Evolutionary conservation across 2,113 vertebrate species (phyloP).

Genomic region (Atrichornis clamosus): DNA sequence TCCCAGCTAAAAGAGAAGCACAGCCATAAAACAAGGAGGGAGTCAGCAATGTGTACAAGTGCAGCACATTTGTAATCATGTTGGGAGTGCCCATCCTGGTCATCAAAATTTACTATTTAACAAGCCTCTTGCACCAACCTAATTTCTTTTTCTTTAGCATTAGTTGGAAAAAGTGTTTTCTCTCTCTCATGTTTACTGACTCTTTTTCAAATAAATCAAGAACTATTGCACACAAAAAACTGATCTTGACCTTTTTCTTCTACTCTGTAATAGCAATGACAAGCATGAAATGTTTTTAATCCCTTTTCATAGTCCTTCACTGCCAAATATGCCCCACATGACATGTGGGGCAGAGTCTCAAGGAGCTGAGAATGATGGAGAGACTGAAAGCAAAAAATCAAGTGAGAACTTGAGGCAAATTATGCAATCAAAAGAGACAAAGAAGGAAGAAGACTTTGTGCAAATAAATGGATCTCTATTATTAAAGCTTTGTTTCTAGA

Average conservation of each 20-base stretch:
- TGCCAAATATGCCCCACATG: not conserved
- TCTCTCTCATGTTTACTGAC: not conserved
- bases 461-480: not conserved
- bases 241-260: not conserved
- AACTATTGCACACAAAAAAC: not conserved
- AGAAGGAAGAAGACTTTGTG: not conserved
- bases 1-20: not conserved
- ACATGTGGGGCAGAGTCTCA: not conserved
- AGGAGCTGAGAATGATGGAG: not conserved
- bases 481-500: not conserved
- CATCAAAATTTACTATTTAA: not conserved
- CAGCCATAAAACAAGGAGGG: not conserved
- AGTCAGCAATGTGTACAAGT: not conserved
- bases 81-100: not conserved
- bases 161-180: not conserved
- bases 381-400: not conserved
- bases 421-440: not conserved
- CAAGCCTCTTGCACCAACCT: not conserved
- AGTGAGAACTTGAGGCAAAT: not conserved
- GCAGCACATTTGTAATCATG: not conserved
- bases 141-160: not conserved
- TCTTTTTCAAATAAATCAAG: not conserved
- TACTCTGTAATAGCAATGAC: not conserved
- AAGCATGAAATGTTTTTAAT: not conserved
- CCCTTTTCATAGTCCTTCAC: not conserved